Conservation (phyloP, 2,888 invertebrate species). For the Standfussiana lucernea region DNA sequence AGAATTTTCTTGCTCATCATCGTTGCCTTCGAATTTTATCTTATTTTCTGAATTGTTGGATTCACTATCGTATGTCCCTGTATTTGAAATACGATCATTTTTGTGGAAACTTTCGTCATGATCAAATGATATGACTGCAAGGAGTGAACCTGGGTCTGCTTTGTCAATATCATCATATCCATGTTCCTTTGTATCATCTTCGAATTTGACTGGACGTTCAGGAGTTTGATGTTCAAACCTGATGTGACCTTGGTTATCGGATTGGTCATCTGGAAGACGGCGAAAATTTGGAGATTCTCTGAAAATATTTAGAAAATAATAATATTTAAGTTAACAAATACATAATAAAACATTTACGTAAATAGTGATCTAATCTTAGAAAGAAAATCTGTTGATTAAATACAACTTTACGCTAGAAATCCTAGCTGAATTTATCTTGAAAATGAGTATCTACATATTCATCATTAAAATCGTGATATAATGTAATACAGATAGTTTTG, state of each 20-base stretch:
- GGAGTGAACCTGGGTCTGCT: not conserved
- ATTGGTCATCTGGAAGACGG: slow-evolving; percentile 55
- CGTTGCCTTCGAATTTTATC: slow-evolving; percentile 65
- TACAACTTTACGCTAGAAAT: not conserved
- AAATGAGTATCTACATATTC: not conserved
- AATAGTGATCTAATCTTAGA: not conserved
- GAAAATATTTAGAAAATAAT: slow-evolving; percentile 12
- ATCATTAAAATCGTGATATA: not conserved
- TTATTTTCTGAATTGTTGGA: slow-evolving; percentile 4
- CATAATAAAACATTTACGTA: not conserved
- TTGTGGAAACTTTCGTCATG: slow-evolving; percentile 28
- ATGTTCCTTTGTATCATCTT: slow-evolving; percentile 29
- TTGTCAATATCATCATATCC: not conserved
- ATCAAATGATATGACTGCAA: slow-evolving; percentile 17
- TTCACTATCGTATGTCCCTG: not conserved
- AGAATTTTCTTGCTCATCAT: slow-evolving; percentile 28
- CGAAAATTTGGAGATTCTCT: slow-evolving; percentile 11
- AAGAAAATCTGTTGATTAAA: not conserved
- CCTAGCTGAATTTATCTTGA: not conserved
- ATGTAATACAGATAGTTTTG: not conserved
- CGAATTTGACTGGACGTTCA: slow-evolving; percentile 34
- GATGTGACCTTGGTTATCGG: slow-evolving; percentile 39
- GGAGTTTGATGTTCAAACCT: slow-evolving; percentile 57
- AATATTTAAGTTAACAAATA: not conserved
- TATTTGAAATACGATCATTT: slow-evolving; percentile 27